Percentiles rank a stretch among this genome's conserved stretches.
Evolutionary conservation across 2,888 invertebrate species (phyloP).

Genomic region (Cheilosia soror): DNA sequence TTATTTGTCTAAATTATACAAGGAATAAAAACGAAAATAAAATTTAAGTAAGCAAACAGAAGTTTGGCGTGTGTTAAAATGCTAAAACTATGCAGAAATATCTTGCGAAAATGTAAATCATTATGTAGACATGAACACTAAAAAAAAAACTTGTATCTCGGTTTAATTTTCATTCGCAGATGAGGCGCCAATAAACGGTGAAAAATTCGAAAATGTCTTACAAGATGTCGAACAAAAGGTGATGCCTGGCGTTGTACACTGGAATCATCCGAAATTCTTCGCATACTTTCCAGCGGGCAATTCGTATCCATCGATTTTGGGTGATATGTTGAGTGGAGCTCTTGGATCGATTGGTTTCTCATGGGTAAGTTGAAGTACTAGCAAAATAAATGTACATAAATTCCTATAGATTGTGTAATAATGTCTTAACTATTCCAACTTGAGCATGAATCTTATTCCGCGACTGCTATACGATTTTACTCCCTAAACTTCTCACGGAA

Average conservation of each 20-base stretch:
- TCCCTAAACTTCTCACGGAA: too few species aligned
- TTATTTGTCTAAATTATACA: slow-evolving; percentile 17
- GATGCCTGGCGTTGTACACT: slow-evolving; percentile 94
- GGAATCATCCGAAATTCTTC: slow-evolving; percentile 97
- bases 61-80: slow-evolving; percentile 33
- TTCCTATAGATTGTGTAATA: neutral
- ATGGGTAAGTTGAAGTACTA: slow-evolving; percentile 87
- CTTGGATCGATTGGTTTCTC: slow-evolving; percentile 96
- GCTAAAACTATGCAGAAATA: slow-evolving; percentile 1
- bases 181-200: slow-evolving; percentile 89
- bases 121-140: neutral
- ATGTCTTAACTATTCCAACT: too few species aligned
- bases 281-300: slow-evolving; percentile 97
- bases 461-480: too few species aligned
- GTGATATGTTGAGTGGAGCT: slow-evolving; percentile 94
- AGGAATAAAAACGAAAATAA: slow-evolving; percentile 19
- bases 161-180: slow-evolving; percentile 76
- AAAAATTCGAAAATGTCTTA: slow-evolving; percentile 91
- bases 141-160: slow-evolving; percentile 13
- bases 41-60: slow-evolving; percentile 27
- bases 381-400: neutral
- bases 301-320: slow-evolving; percentile 95
- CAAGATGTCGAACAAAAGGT: slow-evolving; percentile 91
- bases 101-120: neutral
- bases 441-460: too few species aligned